Evolutionary conservation across 2,797 vertebrate genomes (phyloP).

Genomic region (Pangasius larnaudii): DNA sequence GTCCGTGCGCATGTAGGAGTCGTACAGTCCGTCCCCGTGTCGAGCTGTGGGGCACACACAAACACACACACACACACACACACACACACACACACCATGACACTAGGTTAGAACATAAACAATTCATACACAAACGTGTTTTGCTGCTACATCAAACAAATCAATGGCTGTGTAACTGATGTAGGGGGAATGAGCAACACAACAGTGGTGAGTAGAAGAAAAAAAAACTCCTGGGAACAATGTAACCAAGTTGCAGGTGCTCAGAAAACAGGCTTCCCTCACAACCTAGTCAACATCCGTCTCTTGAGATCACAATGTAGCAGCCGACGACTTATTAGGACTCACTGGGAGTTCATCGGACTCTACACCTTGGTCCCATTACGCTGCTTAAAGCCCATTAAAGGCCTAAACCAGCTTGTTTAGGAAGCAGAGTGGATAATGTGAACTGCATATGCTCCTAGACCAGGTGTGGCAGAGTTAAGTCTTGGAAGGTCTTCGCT

Average conservation of each 20-base stretch:
- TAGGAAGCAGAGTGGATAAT: constrained; percentile 11
- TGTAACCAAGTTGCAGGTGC: constrained; percentile 68
- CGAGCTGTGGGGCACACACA: constrained; percentile 73
- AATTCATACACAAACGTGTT: background rate
- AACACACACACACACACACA: background rate
- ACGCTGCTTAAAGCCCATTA: constrained; percentile 40
- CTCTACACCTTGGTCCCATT: constrained; percentile 50
- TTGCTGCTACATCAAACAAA: background rate
- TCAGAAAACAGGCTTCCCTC: constrained; percentile 62
- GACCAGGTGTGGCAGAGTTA: background rate
- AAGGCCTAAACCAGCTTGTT: constrained; percentile 23
- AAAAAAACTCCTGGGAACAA: constrained; percentile 52
- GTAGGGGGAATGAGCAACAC: background rate
- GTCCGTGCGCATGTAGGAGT: constrained; percentile 96
- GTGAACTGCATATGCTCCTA: background rate
- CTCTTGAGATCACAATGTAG: constrained; percentile 54
- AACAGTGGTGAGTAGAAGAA: background rate
- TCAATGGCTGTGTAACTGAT: background rate
- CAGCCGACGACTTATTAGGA: constrained; percentile 50
- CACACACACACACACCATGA: background rate
- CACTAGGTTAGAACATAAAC: background rate
- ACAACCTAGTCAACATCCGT: constrained; percentile 62
- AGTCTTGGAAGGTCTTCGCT: background rate
- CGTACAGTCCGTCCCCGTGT: constrained; percentile 90
- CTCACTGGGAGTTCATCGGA: constrained; percentile 56